phyloP scores from a whole-genome alignment of 2,797 vertebrate species.

The Pantherophis vulpinus region DNA sequence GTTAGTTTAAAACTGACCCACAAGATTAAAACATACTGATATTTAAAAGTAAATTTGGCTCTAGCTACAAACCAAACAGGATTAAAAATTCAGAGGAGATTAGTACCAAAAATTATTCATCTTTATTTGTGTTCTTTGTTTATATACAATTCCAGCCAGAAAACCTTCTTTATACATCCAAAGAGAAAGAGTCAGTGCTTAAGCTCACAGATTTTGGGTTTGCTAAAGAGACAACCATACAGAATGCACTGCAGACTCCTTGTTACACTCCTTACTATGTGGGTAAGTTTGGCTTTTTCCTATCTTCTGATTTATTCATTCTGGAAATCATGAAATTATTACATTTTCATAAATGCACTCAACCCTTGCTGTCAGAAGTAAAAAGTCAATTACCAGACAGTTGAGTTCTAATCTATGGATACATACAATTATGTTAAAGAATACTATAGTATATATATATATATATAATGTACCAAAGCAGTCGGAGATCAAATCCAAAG shows the following conservation, averaged over 20 bases:
- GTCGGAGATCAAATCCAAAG: neutral
- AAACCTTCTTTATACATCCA: conserved; percentile 93
- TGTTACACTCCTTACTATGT: conserved; percentile 99
- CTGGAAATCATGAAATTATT: neutral
- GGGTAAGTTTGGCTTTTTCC: conserved; percentile 76
- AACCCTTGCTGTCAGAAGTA: neutral
- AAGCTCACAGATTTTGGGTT: conserved; percentile 98
- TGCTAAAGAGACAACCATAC: conserved; percentile 92
- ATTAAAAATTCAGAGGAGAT: neutral
- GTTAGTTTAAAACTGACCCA: neutral
- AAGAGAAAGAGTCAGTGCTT: conserved; percentile 80
- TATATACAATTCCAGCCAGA: conserved; percentile 81
- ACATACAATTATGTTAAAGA: neutral
- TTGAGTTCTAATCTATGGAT: neutral
- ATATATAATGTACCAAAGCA: neutral
- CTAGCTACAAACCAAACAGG: neutral
- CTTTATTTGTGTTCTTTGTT: conserved; percentile 38
- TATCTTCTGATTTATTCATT: neutral
- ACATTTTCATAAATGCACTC: neutral
- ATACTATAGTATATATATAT: no score
- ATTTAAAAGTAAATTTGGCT: conserved; percentile 1
- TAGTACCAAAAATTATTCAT: neutral
- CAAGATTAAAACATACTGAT: neutral
- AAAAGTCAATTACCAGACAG: neutral
- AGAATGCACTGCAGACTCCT: conserved; percentile 92